Base-by-base conservation (phyloP, 2,888 invertebrate genomes). In the Drosophila mimetica region DNA sequence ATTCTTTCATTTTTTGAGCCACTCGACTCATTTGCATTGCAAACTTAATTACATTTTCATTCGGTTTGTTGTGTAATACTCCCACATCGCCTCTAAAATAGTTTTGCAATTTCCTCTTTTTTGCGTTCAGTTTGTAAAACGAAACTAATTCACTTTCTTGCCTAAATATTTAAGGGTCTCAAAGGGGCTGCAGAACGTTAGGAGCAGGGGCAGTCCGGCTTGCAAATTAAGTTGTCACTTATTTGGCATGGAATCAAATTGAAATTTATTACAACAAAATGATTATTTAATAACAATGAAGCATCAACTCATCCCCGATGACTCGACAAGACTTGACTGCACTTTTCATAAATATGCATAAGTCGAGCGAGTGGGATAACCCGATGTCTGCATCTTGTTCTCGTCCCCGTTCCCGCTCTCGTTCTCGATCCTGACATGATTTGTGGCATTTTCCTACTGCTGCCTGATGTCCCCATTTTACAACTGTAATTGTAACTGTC, bases 271-370 rank as follows among this genome's bases (percentile, higher is more conserved):
- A 85, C 85, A 77, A 74, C 64, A 76, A 79, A 85, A 85, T 85
- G 77, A 83, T 82, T 85, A 79, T 85, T 83, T 83, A 85, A 83
- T 83, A 77, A 79, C 70, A 83, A 82, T 70, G 55, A 47, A 60
- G 36, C 46, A 57, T 34, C 59, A 22, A 18, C 53, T 36, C 67
- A 52, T 36, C 32, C 64, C 64, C 16, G 20, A 22, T 16, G 63
- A 58, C 71, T 64, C 74, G 83, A 81, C 79, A 82, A 73, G 80
- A 87, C 80, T 66, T 72, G 75, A 87, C 69, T 83, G 82, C 88
- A 87, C 72, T 83, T 86, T 87, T 79, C 80, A 83, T 87, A 88
- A 86, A 82, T 83, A 82, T 87, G 86, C 86, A 82, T 74, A 76
- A 60, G 74, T 58, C 46, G 16, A 25, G 14, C 46, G 30, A 14